phyloP scores from a whole-genome alignment of 2,113 vertebrate genomes.

The Gnathonemus echidnorhynchus region DNA sequence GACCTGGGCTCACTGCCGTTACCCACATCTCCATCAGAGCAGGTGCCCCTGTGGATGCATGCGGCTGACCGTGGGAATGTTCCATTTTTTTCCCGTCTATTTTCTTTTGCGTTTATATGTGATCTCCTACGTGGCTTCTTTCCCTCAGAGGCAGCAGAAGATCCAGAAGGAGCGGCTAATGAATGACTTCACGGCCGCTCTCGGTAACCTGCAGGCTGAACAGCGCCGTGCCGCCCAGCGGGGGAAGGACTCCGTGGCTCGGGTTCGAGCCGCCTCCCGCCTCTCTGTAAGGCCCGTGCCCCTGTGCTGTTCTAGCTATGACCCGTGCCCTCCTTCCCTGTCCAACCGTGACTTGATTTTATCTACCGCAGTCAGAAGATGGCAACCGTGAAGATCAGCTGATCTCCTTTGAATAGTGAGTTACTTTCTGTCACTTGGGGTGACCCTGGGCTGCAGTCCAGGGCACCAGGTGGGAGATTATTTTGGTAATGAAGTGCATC shows the following conservation, averaged over 20 bases:
- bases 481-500: background rate
- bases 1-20: conserved; percentile 75
- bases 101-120: background rate
- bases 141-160: conserved; percentile 81
- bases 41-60: conserved; percentile 52
- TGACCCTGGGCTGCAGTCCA: background rate
- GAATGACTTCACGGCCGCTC: conserved; percentile 88
- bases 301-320: background rate
- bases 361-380: conserved; percentile 69
- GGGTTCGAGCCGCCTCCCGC: conserved; percentile 80
- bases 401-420: conserved; percentile 89
- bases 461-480: background rate
- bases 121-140: background rate
- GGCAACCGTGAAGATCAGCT: conserved; percentile 78
- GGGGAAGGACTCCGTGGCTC: conserved; percentile 83
- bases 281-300: conserved; percentile 62
- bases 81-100: background rate
- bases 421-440: background rate
- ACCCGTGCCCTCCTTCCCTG: background rate
- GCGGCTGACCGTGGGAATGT: background rate
- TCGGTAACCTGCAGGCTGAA: conserved; percentile 85
- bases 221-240: conserved; percentile 84
- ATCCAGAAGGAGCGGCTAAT: conserved; percentile 91
- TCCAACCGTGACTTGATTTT: background rate
- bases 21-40: conserved; percentile 74